Evolutionary conservation across 2,113 vertebrate genomes (phyloP).

Genomic region (Synodontis membranacea): DNA sequence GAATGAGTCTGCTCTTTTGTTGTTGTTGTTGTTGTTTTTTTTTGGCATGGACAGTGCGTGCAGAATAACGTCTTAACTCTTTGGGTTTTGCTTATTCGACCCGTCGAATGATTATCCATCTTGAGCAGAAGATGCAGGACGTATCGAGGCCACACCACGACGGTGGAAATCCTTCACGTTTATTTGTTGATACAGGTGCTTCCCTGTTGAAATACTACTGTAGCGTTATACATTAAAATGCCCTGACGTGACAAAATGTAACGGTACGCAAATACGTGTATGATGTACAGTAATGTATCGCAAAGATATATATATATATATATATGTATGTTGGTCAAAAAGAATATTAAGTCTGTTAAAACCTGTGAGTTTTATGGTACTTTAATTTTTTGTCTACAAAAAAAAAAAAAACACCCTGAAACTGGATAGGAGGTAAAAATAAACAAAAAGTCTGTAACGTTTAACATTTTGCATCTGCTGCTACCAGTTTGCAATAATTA

Average conservation of each 20-base stretch:
- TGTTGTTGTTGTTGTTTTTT: too few species aligned
- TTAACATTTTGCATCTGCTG: not conserved
- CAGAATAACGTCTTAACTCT: not conserved
- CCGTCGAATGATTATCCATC: not conserved
- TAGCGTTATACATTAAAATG: not conserved
- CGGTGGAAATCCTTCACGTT: not conserved
- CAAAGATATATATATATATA: too few species aligned
- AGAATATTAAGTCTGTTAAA: too few species aligned
- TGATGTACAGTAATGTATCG: not conserved
- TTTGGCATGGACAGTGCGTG: not conserved
- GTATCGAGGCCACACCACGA: not conserved
- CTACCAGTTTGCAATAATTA: not conserved
- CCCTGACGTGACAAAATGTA: not conserved
- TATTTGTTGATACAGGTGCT: not conserved
- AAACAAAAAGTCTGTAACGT: too few species aligned
- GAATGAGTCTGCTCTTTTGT: too few species aligned
- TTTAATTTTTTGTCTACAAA: too few species aligned
- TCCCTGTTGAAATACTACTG: not conserved
- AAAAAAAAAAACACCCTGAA: too few species aligned
- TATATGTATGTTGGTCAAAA: too few species aligned
- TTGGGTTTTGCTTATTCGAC: constrained; percentile 26
- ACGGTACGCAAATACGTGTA: not conserved
- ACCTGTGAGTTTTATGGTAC: too few species aligned
- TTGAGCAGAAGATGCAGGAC: not conserved
- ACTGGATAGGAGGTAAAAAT: too few species aligned